phyloP scores from a whole-genome alignment of 53 echinoderm and acorn worm genomes.

The Holothuria scabra region DNA sequence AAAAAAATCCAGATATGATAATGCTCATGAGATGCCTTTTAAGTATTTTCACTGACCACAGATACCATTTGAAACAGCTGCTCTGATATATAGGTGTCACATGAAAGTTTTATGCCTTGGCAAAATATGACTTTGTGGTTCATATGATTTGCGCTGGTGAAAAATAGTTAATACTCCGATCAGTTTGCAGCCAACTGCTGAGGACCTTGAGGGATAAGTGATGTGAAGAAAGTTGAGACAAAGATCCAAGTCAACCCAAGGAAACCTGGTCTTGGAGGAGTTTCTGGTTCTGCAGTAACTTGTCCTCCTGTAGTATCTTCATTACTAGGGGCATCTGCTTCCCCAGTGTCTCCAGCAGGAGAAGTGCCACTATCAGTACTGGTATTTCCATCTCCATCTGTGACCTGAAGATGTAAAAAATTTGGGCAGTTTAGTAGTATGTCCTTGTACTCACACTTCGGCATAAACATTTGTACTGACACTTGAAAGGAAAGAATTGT shows the following conservation, averaged over 20 bases:
- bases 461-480: too few relatives aligned
- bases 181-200: slow-evolving; percentile 61
- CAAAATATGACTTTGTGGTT: too few relatives aligned
- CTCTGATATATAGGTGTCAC: too few relatives aligned
- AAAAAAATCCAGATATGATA: too few relatives aligned
- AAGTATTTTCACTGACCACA: too few relatives aligned
- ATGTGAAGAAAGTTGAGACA: slow-evolving; percentile 94
- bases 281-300: slow-evolving; percentile 46
- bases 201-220: slow-evolving; percentile 87
- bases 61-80: too few relatives aligned
- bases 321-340: slow-evolving; percentile 25
- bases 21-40: too few relatives aligned
- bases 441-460: too few relatives aligned
- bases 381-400: slow-evolving; percentile 50
- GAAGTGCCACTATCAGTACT: neutral
- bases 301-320: slow-evolving; percentile 51
- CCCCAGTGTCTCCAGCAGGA: slow-evolving; percentile 21
- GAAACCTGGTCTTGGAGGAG: slow-evolving; percentile 76
- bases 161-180: neutral
- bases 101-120: too few relatives aligned
- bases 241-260: slow-evolving; percentile 82
- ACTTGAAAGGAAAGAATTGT: too few relatives aligned
- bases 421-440: neutral
- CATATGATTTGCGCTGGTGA: too few relatives aligned
- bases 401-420: slow-evolving; percentile 33